Base-by-base conservation (phyloP, 2,113 vertebrate genomes). In the Anarrhichthys ocellatus region DNA sequence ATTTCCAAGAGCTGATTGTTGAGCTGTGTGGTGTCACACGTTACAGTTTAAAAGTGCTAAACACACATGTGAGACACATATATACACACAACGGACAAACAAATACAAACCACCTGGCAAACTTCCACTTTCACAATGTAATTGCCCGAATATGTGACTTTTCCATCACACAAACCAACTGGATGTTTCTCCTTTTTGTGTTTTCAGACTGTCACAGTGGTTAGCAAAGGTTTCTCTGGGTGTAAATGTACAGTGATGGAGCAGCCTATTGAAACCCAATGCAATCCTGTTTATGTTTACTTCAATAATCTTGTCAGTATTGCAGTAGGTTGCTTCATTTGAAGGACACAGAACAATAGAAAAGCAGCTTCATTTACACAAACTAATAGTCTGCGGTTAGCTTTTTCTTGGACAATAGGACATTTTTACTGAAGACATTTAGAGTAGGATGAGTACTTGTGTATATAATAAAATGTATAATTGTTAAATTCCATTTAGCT, bases 1-100 rank as follows among this genome's bases (percentile, higher is more conserved):
- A 89, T 89, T 89, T 91, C 82, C 71, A 74, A 80, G 68, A 79
- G 77, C 56, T 83, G 84, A 87, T 91, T 91, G 68, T 78, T 73
- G 74, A 82, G 86, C 84, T 77, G 70, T 77, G 74, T 62, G 63
- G 78, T 89, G 71, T 84, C 77, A 73, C 68, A 87, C 81, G 83
- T 82, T 79, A 89, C 27, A 76, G 24, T 77, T 84, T 83, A 24
- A 83, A 87, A 81, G 48, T 64, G 52, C 9, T 32, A 18, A 34
- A 68, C 29, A 81, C 71, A 85, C 56, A 76, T 5, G 24, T 9
- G 17, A 32, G 14, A 50, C 59, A 63, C 29, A 54, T 8, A 40
- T 9, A 36, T 13, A 32, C 20, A 40, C 34, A 72, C 65, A 66
- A 61, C 46, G 65, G 71, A 73, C 44, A 86, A 64, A 84, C 61